Evolutionary conservation across 2,797 vertebrate species (phyloP).

Genomic region (Salarias fasciatus): DNA sequence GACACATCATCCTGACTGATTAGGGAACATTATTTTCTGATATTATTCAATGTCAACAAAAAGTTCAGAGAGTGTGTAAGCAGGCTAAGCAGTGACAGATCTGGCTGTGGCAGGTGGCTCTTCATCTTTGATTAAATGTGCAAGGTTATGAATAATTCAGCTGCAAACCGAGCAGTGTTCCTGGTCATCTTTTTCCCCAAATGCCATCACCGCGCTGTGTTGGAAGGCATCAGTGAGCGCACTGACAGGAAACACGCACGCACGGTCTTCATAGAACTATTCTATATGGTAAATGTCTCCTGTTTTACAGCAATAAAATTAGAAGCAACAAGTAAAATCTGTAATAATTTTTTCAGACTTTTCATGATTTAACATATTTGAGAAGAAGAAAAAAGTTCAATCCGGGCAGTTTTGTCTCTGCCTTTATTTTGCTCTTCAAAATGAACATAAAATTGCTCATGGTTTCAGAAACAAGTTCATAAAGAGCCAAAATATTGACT

Average conservation of each 20-base stretch:
- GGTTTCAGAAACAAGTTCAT: constrained; percentile 20
- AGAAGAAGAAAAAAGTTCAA: constrained; percentile 13
- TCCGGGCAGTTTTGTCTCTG: neutral
- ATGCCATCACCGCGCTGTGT: constrained; percentile 64
- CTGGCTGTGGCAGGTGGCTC: constrained; percentile 48
- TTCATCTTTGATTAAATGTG: constrained; percentile 69
- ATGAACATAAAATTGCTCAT: constrained; percentile 19
- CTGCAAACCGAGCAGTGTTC: constrained; percentile 34
- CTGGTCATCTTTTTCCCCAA: constrained; percentile 53
- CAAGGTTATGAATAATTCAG: constrained; percentile 75
- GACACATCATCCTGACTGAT: constrained; percentile 13
- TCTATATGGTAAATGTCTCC: constrained; percentile 60
- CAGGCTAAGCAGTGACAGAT: constrained; percentile 44
- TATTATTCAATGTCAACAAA: constrained; percentile 46
- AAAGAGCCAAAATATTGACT: neutral
- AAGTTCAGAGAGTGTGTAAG: constrained; percentile 54
- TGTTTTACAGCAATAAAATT: constrained; percentile 51
- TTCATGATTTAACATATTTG: too few relatives aligned
- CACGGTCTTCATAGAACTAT: constrained; percentile 60
- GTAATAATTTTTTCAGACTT: constrained; percentile 53
- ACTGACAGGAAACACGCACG: constrained; percentile 56
- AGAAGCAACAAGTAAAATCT: constrained; percentile 39
- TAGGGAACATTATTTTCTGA: constrained; percentile 40
- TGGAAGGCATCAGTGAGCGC: constrained; percentile 50
- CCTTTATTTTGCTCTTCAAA: neutral